Evolutionary conservation across 2,113 vertebrate species (phyloP).

Genomic region (Rhabdomys dilectus): DNA sequence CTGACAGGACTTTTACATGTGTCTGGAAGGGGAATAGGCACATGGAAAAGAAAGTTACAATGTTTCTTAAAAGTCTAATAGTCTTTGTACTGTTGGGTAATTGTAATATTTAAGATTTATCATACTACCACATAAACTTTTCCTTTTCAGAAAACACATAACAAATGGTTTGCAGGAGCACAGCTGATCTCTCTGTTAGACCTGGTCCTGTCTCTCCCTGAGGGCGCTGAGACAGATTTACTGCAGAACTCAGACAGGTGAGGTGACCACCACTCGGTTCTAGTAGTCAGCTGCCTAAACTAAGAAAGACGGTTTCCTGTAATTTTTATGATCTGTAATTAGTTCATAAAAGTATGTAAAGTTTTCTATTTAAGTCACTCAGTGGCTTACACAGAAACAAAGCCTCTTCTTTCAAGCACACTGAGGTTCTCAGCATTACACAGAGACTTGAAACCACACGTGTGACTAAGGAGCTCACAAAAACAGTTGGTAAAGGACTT

Average conservation of each 20-base stretch:
- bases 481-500: neutral
- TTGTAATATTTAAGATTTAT: slow-evolving; percentile 52
- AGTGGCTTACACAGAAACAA: slow-evolving; percentile 28
- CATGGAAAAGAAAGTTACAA: slow-evolving; percentile 33
- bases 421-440: neutral
- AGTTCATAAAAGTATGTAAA: slow-evolving; percentile 42
- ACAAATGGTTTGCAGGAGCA: slow-evolving; percentile 90
- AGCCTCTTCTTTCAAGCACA: slow-evolving; percentile 2
- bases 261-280: slow-evolving; percentile 64
- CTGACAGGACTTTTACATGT: neutral
- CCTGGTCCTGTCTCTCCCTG: slow-evolving; percentile 90
- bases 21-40: slow-evolving; percentile 12
- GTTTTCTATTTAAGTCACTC: slow-evolving; percentile 56
- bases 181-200: slow-evolving; percentile 90
- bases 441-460: neutral
- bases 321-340: slow-evolving; percentile 20
- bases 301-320: neutral
- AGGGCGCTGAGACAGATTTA: slow-evolving; percentile 94
- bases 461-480: slow-evolving; percentile 11
- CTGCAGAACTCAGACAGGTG: slow-evolving; percentile 94
- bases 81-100: slow-evolving; percentile 4
- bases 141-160: slow-evolving; percentile 83
- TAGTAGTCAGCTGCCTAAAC: slow-evolving; percentile 4
- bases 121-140: slow-evolving; percentile 34
- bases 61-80: neutral